A percentile compares a stretch with the other conserved stretches of the same genome.
phyloP scores from a whole-genome alignment of 1,140 invertebrate species.

The Danaus melanippus region DNA sequence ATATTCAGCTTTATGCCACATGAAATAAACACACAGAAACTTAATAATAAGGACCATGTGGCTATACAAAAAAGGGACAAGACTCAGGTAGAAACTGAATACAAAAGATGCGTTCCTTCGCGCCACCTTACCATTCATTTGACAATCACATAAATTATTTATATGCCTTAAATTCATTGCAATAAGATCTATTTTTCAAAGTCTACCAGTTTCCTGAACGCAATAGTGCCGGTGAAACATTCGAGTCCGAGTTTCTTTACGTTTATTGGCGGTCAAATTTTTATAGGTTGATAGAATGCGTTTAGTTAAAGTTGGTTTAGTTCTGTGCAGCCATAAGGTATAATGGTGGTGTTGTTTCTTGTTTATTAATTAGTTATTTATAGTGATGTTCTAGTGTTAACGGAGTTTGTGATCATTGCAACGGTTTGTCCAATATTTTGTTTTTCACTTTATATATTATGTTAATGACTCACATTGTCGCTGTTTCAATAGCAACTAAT shows the following conservation, averaged over 20 bases:
- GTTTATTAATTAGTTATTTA: slow-evolving; percentile 30
- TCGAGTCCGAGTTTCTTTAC: slow-evolving; percentile 43
- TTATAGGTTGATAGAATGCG: slow-evolving; percentile 37
- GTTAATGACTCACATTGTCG: slow-evolving; percentile 7
- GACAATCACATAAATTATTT: slow-evolving; percentile 8
- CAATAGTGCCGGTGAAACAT: slow-evolving; percentile 13
- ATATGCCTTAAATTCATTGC: slow-evolving; percentile 7
- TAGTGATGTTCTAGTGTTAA: slow-evolving; percentile 22
- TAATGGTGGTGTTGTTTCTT: slow-evolving; percentile 29
- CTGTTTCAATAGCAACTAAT: too few relatives aligned
- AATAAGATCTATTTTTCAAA: slow-evolving; percentile 22
- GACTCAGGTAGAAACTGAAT: slow-evolving; percentile 60
- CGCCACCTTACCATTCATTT: slow-evolving; percentile 13
- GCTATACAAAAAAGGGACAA: slow-evolving; percentile 55
- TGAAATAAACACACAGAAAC: not conserved
- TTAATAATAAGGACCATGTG: slow-evolving; percentile 20
- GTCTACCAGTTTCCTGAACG: slow-evolving; percentile 9
- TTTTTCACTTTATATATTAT: slow-evolving; percentile 11
- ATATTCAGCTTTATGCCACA: slow-evolving; percentile 22
- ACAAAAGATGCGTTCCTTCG: slow-evolving; percentile 55
- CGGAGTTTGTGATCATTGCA: slow-evolving; percentile 12
- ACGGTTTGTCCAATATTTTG: slow-evolving; percentile 9
- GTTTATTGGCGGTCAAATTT: slow-evolving; percentile 60
- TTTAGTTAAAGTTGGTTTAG: slow-evolving; percentile 60
- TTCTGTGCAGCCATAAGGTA: slow-evolving; percentile 32